Conservation (phyloP, 2,888 invertebrate species). For the Conistra vaccinii region DNA sequence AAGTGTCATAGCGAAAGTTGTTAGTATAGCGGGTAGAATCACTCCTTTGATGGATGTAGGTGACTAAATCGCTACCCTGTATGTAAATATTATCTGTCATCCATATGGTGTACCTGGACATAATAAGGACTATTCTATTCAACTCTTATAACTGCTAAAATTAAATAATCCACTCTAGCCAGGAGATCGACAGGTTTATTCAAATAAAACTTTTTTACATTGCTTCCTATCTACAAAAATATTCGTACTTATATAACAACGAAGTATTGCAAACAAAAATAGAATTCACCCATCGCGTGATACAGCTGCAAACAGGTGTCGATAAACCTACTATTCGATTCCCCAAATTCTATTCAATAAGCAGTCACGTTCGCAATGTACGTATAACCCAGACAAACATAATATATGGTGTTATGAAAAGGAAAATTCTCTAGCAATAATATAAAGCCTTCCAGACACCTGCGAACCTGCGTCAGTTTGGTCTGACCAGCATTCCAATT, state of each 20-base stretch:
- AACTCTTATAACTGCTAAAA: no score
- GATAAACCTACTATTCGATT: slow-evolving; percentile 17
- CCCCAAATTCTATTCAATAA: slow-evolving; percentile 42
- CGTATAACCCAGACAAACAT: slow-evolving; percentile 8
- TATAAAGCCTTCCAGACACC: no score
- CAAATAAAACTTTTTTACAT: slow-evolving; percentile 3
- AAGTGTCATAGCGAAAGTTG: no score
- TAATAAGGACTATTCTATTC: no score
- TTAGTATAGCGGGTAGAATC: no score
- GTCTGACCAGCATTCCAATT: no score
- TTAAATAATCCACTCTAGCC: background rate
- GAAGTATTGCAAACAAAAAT: slow-evolving; percentile 34
- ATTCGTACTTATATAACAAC: slow-evolving; percentile 1
- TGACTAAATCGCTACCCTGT: no score
- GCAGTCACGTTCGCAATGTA: slow-evolving; percentile 37
- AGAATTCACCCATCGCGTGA: slow-evolving; percentile 9
- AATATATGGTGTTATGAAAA: slow-evolving; percentile 5
- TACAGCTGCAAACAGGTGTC: slow-evolving; percentile 34
- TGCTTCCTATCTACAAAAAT: background rate
- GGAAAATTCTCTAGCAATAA: slow-evolving; percentile 1
- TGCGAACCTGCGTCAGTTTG: no score
- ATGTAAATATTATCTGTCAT: no score
- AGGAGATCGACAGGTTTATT: background rate
- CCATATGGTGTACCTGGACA: no score
- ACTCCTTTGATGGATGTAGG: no score